Evolutionary conservation across 37 sponge, comb jelly and placozoan species (phyloP).

Genomic region (Aphrocallistes beatrix): DNA sequence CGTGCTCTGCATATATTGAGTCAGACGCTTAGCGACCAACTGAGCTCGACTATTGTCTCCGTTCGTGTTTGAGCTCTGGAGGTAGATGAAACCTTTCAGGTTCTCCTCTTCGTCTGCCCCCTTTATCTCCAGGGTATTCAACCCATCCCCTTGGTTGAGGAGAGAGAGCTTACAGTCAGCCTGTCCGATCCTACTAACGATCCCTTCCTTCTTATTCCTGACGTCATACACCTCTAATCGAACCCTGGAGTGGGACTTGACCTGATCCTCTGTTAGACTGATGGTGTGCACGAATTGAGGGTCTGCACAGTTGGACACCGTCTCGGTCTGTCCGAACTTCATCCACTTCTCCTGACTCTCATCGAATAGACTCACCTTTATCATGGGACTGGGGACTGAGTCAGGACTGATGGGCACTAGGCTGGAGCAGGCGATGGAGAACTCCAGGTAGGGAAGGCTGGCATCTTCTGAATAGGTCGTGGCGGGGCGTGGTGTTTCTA

Average conservation of each 20-base stretch:
- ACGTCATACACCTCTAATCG: neutral
- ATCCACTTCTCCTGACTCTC: neutral
- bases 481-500: neutral
- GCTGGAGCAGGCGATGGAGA: neutral
- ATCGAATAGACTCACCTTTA: constrained; percentile 1
- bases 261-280: neutral
- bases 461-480: neutral
- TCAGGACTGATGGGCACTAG: neutral
- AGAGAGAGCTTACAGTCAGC: neutral
- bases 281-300: neutral
- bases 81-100: neutral
- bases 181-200: neutral
- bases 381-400: neutral
- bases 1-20: neutral
- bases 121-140: neutral
- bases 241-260: neutral
- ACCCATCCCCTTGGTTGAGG: neutral
- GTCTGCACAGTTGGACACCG: neutral
- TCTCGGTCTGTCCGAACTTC: neutral
- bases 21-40: neutral
- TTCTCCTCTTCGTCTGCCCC: constrained; percentile 7
- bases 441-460: neutral
- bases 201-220: constrained; percentile 8
- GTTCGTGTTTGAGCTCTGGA: neutral
- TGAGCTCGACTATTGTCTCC: constrained; percentile 1